These are phyloP conservation scores for Chrysotoxum bicinctum DNA, from an alignment of 2,888 invertebrate species.

Conservation along the genomic window DNA sequence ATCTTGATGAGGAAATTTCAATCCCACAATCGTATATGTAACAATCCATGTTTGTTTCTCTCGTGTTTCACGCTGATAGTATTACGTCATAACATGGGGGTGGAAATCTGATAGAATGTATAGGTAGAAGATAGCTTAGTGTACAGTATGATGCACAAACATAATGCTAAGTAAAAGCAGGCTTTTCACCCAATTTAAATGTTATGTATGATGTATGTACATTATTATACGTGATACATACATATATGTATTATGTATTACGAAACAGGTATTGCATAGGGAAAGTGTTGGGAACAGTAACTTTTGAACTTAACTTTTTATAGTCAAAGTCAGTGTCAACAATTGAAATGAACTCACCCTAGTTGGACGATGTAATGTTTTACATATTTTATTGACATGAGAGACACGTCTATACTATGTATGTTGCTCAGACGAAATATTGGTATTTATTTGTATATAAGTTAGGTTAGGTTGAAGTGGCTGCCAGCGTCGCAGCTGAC, in stretches of 20 bases:
- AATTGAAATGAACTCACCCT: constrained; percentile 31
- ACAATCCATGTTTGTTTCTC: constrained; percentile 26
- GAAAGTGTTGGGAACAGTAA: background rate
- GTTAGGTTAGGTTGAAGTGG: no score
- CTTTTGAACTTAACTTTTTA: constrained; percentile 38
- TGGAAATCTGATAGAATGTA: constrained; percentile 6
- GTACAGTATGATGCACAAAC: background rate
- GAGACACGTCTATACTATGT: no score
- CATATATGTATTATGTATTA: background rate
- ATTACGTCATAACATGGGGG: constrained; percentile 33
- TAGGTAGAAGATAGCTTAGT: no score
- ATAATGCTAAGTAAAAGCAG: background rate
- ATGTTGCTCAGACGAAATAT: no score
- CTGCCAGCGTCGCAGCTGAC: no score
- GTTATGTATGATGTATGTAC: background rate
- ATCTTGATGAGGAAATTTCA: constrained; percentile 73
- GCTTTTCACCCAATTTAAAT: background rate
- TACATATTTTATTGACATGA: background rate
- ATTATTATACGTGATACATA: background rate
- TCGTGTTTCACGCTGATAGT: constrained; percentile 4
- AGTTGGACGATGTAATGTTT: background rate
- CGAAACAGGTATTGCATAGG: background rate
- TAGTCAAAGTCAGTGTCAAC: constrained; percentile 55
- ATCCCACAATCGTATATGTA: constrained; percentile 51
- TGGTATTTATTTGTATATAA: no score